These are phyloP conservation scores for Caenorhabditis tropicalis DNA, from an alignment of 1,140 invertebrate genomes.

Conservation along the genomic window DNA sequence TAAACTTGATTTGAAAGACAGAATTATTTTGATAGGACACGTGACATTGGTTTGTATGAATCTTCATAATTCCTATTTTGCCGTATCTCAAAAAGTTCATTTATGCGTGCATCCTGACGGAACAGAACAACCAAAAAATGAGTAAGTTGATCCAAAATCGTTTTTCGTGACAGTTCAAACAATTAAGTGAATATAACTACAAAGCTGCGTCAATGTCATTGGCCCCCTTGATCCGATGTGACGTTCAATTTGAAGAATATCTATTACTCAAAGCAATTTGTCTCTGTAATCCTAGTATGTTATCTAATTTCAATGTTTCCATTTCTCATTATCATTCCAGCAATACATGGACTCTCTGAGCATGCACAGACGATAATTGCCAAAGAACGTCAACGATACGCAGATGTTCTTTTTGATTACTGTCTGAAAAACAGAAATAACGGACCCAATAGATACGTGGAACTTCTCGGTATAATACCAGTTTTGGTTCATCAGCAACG, in stretches of 20 bases:
- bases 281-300: background rate
- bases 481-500: background rate
- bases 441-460: background rate
- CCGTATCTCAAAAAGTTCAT: background rate
- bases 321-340: background rate
- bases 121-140: background rate
- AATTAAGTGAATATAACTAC: background rate
- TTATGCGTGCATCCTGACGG: background rate
- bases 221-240: background rate
- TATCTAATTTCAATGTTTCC: background rate
- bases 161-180: background rate
- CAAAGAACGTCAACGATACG: background rate
- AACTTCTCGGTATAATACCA: background rate
- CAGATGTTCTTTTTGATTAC: background rate
- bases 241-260: background rate
- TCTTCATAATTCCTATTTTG: slow-evolving; percentile 8
- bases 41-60: slow-evolving; percentile 27
- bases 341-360: background rate
- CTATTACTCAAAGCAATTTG: background rate
- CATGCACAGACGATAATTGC: background rate
- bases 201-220: background rate
- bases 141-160: background rate
- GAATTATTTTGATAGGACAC: background rate
- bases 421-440: background rate
- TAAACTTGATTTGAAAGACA: background rate